A percentile compares a stretch with the other conserved stretches of the same genome.
These are phyloP conservation scores for Scatophagus argus DNA, from an alignment of 2,113 vertebrate species.

Conservation along the genomic window DNA sequence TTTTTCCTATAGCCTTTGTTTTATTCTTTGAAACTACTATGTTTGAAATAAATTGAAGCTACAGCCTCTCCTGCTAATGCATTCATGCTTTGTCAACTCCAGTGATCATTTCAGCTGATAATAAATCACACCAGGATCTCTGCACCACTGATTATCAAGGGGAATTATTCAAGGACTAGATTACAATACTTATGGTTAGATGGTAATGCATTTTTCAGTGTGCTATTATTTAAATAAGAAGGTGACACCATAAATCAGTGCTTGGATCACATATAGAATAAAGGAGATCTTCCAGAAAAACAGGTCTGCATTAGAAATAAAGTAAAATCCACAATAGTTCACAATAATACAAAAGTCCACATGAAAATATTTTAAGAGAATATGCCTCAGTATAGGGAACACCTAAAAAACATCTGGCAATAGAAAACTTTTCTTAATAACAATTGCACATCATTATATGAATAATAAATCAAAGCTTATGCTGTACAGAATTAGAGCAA, in stretches of 20 bases:
- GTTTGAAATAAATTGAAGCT: not conserved
- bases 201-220: slow-evolving; percentile 39
- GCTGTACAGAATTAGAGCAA: not conserved
- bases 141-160: slow-evolving; percentile 56
- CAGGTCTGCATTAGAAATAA: slow-evolving; percentile 9
- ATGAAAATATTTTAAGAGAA: not conserved
- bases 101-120: slow-evolving; percentile 57
- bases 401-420: not conserved
- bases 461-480: not conserved
- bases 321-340: not conserved
- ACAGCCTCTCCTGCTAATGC: slow-evolving; percentile 15
- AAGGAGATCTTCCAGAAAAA: slow-evolving; percentile 1
- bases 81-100: slow-evolving; percentile 54
- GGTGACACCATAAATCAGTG: slow-evolving; percentile 69
- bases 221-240: slow-evolving; percentile 72
- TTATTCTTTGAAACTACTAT: not conserved
- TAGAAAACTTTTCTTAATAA: not conserved
- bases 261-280: slow-evolving; percentile 29
- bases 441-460: not conserved
- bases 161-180: slow-evolving; percentile 77
- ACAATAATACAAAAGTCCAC: not conserved
- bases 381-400: not conserved
- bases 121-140: slow-evolving; percentile 69
- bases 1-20: not conserved
- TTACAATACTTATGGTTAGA: slow-evolving; percentile 62